These are phyloP conservation scores for Chionomys nivalis DNA, from an alignment of 2,113 vertebrate genomes.

Conservation along the genomic window DNA sequence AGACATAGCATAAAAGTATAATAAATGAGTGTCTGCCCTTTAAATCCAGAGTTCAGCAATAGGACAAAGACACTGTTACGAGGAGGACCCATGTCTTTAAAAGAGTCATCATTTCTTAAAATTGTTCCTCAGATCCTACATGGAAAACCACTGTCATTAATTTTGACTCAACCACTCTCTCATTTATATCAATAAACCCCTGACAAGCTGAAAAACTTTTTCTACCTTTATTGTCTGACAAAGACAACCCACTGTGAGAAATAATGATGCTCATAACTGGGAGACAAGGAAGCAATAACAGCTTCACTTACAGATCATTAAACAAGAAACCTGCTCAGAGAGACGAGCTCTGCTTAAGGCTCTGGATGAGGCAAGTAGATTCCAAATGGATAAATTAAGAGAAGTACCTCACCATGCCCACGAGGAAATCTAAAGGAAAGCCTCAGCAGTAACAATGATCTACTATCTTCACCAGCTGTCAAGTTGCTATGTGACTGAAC, in stretches of 20 bases:
- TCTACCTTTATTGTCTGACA: slow-evolving; percentile 62
- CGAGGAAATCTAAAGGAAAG: neutral
- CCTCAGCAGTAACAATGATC: neutral
- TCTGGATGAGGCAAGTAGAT: slow-evolving; percentile 28
- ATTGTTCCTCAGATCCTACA: neutral
- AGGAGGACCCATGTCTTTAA: slow-evolving; percentile 56
- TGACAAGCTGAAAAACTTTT: slow-evolving; percentile 74
- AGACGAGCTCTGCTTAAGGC: slow-evolving; percentile 45
- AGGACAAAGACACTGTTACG: slow-evolving; percentile 41
- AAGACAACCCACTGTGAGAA: slow-evolving; percentile 67
- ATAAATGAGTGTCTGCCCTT: neutral
- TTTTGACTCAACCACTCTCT: slow-evolving; percentile 61
- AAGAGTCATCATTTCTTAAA: slow-evolving; percentile 16
- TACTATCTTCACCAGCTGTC: neutral
- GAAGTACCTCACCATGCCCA: neutral
- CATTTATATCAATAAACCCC: slow-evolving; percentile 74
- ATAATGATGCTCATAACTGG: slow-evolving; percentile 70
- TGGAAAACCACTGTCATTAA: slow-evolving; percentile 71
- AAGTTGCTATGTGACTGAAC: neutral
- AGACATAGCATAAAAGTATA: neutral
- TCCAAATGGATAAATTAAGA: neutral
- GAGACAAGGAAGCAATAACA: slow-evolving; percentile 67
- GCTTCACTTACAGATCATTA: slow-evolving; percentile 62
- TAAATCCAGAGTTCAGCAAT: neutral
- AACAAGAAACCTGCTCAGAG: slow-evolving; percentile 63